Evolutionary conservation across 1,140 invertebrate genomes (phyloP), one percentile per base, ranked within the genome.

Genomic region (Cydia pomonella): DNA sequence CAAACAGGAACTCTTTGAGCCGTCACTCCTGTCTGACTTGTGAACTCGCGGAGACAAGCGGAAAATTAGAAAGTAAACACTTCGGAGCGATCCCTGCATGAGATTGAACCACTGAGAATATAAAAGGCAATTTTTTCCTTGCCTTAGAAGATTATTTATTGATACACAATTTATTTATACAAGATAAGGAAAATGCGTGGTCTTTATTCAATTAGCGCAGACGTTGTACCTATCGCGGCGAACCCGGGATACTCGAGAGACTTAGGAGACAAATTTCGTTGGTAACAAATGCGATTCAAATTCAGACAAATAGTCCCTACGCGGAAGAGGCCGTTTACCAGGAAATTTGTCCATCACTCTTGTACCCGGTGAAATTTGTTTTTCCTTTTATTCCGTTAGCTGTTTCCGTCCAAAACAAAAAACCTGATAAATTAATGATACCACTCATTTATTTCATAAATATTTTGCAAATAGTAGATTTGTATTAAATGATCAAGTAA

Each of bases 61-160:
- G 85, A 91, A 91, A 91, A 91, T 91, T 90, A 88, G 81, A 90
- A 89, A 90, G 82, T 84, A 88, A 90, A 90, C 84, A 91, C 76
- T 83, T 69, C 64, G 29, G 18, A 59, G 53, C 64, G 64, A 69
- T 69, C 64, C 27, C 63, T 21, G 64, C 29, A 69, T 69, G 64
- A 69, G 64, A 69, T 69, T 18, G 64, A 69, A 69, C 64, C 13
- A 63, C 73, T 72, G 80, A 80, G 77, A 79, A 77, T 75, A 69
- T 73, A 27, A 73, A 47, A 76, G 71, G 44, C 53, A 21, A 53
- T 41, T 21, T 59, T 41, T 72, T 64, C 23, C 21, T 64, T 69
- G 9, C 13, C 21, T 29, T 47, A 69, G 62, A 77, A 75, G 29
- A 33, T 69, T 69, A 69, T 69, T 38, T 69, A 69, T 69, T 38